phyloP scores from a whole-genome alignment of 2,113 vertebrate species.

The Stegastes partitus region DNA sequence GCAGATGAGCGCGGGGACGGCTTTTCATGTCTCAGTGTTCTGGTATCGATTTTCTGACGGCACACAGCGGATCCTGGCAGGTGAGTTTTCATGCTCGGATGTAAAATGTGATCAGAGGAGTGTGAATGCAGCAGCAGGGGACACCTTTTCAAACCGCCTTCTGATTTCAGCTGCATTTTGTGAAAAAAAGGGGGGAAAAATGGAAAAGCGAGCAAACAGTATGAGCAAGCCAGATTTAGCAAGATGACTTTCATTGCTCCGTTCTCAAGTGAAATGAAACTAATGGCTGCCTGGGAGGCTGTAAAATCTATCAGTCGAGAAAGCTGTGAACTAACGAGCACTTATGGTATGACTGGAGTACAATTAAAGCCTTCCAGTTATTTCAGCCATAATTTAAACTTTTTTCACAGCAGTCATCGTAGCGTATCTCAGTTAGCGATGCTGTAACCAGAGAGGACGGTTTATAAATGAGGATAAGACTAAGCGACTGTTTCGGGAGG shows the following conservation, averaged over 20 bases:
- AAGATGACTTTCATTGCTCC: conserved; percentile 1
- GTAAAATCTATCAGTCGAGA: conserved; percentile 1
- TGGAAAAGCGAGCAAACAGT: background rate
- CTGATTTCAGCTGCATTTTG: conserved; percentile 3
- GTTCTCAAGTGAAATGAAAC: background rate
- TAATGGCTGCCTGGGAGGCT: background rate
- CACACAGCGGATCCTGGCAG: background rate
- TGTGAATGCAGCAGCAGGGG: background rate
- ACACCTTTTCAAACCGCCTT: background rate
- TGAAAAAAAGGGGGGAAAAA: background rate
- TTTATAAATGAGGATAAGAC: background rate
- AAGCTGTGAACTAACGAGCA: background rate
- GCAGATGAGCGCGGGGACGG: conserved; percentile 26
- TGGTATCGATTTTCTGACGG: conserved; percentile 44
- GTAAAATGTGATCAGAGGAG: conserved; percentile 13
- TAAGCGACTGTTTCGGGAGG: background rate
- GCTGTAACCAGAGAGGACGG: background rate
- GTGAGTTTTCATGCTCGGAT: conserved; percentile 2
- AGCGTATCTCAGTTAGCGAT: background rate
- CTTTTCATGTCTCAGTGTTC: background rate
- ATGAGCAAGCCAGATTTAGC: background rate
- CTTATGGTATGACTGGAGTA: background rate
- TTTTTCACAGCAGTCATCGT: background rate
- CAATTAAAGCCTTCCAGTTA: background rate
- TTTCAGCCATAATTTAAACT: background rate